These are phyloP conservation scores for Girardinichthys multiradiatus DNA, from an alignment of 2,113 vertebrate genomes.

Conservation along the genomic window DNA sequence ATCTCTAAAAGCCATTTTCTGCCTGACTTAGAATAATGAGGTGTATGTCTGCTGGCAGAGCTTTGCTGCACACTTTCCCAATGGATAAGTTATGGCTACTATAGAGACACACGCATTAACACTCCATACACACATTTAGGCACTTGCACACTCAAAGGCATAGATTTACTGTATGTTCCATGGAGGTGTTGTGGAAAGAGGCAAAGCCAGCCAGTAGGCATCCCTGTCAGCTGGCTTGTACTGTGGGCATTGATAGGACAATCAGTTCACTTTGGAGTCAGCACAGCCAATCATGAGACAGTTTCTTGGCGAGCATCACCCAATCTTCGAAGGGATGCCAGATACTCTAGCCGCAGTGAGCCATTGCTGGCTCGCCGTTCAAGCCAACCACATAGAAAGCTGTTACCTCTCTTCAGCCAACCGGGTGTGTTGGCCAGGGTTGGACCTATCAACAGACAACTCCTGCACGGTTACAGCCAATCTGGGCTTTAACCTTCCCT, in stretches of 20 bases:
- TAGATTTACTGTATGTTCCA: slow-evolving; percentile 57
- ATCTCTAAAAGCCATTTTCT: slow-evolving; percentile 69
- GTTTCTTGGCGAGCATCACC: slow-evolving; percentile 69
- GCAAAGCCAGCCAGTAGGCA: slow-evolving; percentile 73
- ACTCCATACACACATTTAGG: slow-evolving; percentile 18
- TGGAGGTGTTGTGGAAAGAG: slow-evolving; percentile 72
- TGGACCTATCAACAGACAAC: slow-evolving; percentile 70
- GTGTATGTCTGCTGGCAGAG: slow-evolving; percentile 68
- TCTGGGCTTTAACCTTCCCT: slow-evolving; percentile 76
- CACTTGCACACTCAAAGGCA: slow-evolving; percentile 35
- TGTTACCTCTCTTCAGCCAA: slow-evolving; percentile 55
- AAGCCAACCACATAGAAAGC: slow-evolving; percentile 69
- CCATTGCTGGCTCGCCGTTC: slow-evolving; percentile 52
- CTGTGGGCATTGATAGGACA: slow-evolving; percentile 71
- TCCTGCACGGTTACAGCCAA: slow-evolving; percentile 62
- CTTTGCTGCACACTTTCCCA: slow-evolving; percentile 57
- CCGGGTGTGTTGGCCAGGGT: slow-evolving; percentile 59
- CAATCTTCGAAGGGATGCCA: slow-evolving; percentile 72
- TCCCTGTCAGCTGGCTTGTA: slow-evolving; percentile 53
- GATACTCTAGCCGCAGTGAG: slow-evolving; percentile 64
- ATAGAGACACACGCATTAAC: slow-evolving; percentile 25
- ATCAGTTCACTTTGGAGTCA: slow-evolving; percentile 66
- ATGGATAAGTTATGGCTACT: slow-evolving; percentile 67
- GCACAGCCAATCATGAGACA: slow-evolving; percentile 70
- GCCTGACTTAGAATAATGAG: slow-evolving; percentile 72